Base-by-base conservation (phyloP, 1,140 invertebrate species). In the Nylanderia fulva region DNA sequence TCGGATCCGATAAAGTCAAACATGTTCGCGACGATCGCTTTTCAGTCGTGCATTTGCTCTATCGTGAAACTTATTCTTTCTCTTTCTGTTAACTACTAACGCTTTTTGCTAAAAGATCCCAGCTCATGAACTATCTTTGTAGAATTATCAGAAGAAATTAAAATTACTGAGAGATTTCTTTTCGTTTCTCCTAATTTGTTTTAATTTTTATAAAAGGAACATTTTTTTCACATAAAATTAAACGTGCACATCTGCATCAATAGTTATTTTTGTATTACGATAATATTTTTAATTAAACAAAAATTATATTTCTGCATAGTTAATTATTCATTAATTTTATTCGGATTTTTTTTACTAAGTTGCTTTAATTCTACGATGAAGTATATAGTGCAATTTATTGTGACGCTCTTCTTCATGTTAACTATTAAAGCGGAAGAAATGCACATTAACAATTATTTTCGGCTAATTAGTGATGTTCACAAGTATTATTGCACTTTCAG, bases 401-500 rank as follows among this genome's bases (percentile, higher is more conserved):
- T 18, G 68, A 52, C 18, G 0, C 21, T 85, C 1, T 11, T 61
- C 4, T 5, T 85, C 7, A 13, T 39, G 21, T 13, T 71, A 29
- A 13, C 36, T 0, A 64, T 48, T 27, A 36, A 60, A 6, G 42
- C n/a, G 45, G 15, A 64, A 36, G 15, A 66, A 18, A 5, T 63
- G 71, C 42, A 42, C 1, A 39, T 27, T 15, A 39, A 69, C 42
- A 66, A 86, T 56, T 85, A 88, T 29, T 33, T 84, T 1, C 52
- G 72, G 8, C 63, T 91, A 5, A 77, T 91, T 13, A 45, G 5
- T 0, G 87, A 90, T 1, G 58, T 91, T 2, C 64, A 83, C 21
- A 58, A 68, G 0, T 86, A 89, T 85, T 91, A 90, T 33, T 27
- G 29, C 27, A 68, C 89, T 1, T 76, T 84, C 0, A 88, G 87